A percentile compares a stretch with the other conserved stretches of the same genome.
Evolutionary conservation across 1,140 invertebrate genomes (phyloP).

Genomic region (Coenobita brevimanus): DNA sequence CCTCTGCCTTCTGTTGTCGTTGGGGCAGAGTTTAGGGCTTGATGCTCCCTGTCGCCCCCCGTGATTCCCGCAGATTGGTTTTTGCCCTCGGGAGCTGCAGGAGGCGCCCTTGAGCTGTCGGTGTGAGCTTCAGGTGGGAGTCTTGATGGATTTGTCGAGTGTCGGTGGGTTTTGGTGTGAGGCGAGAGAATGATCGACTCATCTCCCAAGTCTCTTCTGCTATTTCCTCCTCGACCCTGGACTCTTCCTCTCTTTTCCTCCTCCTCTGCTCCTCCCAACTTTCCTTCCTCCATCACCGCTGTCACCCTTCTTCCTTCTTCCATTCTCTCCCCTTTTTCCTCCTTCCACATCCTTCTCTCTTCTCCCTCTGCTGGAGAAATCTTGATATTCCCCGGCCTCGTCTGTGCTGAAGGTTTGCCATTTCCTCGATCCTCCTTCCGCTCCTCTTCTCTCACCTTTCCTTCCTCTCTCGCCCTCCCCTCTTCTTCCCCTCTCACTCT

Average conservation of each 20-base stretch:
- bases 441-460: too few relatives aligned
- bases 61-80: constrained; percentile 26
- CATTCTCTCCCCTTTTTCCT: background rate
- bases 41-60: constrained; percentile 9
- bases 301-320: background rate
- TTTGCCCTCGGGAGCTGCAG: background rate
- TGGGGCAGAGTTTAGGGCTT: background rate
- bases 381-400: background rate
- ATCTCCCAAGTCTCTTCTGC: too few relatives aligned
- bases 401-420: too few relatives aligned
- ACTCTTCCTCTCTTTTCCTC: background rate
- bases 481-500: too few relatives aligned
- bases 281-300: background rate
- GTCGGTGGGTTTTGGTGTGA: background rate
- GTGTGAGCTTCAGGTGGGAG: background rate
- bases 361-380: background rate
- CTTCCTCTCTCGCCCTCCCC: too few relatives aligned
- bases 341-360: background rate
- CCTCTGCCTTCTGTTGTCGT: too few relatives aligned
- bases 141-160: constrained; percentile 24
- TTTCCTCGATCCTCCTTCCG: too few relatives aligned
- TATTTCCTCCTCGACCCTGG: background rate
- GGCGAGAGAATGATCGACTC: too few relatives aligned
- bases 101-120: background rate
- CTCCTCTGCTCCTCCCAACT: background rate